Conservation (phyloP, 2,797 vertebrate species). For the Bucorvus abyssinicus region DNA sequence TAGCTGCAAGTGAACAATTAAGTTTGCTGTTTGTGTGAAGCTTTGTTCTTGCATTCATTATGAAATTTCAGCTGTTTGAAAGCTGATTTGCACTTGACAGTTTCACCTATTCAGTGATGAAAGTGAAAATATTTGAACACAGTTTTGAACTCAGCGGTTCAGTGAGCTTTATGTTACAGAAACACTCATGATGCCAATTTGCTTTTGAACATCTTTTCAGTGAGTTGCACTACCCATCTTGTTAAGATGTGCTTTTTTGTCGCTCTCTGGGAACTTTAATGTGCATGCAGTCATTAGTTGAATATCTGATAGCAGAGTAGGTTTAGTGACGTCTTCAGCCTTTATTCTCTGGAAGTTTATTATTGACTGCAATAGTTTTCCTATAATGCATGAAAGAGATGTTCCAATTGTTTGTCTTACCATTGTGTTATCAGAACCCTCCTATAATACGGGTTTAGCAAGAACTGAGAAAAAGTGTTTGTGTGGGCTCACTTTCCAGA, state of each 20-base stretch:
- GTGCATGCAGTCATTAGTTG: not conserved
- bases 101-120: not conserved
- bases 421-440: not conserved
- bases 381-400: not conserved
- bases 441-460: fast-evolving
- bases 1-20: not conserved
- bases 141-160: not conserved
- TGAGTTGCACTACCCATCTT: not conserved
- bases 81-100: not conserved
- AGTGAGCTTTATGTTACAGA: not conserved
- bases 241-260: not conserved
- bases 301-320: not conserved
- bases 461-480: not conserved
- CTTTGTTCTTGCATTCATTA: not conserved
- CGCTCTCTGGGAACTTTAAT: not conserved
- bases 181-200: fast-evolving
- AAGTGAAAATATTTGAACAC: not conserved
- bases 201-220: not conserved
- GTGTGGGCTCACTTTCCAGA: not conserved
- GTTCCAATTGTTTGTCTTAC: not conserved
- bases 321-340: not conserved
- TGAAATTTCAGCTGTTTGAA: not conserved
- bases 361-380: not conserved
- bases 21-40: not conserved
- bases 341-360: not conserved